Percentiles rank a stretch among this genome's conserved stretches.
These are phyloP conservation scores for Hiodon tergisus DNA, from an alignment of 2,113 vertebrate species.

Conservation along the genomic window DNA sequence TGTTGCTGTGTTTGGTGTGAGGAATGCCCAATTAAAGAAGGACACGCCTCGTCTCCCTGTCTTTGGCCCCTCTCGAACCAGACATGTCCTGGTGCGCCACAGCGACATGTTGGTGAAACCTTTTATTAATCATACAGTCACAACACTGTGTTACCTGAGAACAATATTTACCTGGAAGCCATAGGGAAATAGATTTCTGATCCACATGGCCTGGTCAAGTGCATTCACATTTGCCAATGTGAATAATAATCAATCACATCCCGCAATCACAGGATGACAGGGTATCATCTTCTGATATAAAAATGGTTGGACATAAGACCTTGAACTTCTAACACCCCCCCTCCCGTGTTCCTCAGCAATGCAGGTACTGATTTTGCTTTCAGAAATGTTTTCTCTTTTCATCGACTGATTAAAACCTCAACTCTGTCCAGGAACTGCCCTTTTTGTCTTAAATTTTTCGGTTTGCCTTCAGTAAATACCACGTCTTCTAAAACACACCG, in stretches of 20 bases:
- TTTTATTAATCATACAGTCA: too few species aligned
- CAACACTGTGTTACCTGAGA: too few species aligned
- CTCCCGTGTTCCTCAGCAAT: too few species aligned
- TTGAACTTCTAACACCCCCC: too few species aligned
- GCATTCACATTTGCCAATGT: constrained; percentile 1
- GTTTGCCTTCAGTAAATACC: constrained; percentile 9
- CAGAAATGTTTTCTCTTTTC: background rate
- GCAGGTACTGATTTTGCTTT: background rate
- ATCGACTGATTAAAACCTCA: background rate
- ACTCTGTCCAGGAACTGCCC: background rate
- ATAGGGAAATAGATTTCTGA: background rate
- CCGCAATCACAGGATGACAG: too few species aligned
- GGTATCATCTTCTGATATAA: too few species aligned
- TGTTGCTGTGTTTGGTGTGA: too few species aligned
- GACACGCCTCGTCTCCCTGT: background rate
- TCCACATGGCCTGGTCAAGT: background rate
- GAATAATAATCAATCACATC: too few species aligned
- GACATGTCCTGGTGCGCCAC: too few species aligned
- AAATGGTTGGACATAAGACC: too few species aligned
- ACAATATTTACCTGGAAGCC: background rate
- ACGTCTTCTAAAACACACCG: background rate
- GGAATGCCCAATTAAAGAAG: background rate
- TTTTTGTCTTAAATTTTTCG: background rate
- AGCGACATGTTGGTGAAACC: too few species aligned
- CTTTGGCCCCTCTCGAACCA: background rate